Conservation (phyloP, 2,888 invertebrate genomes). For the Corythucha ciliata region DNA sequence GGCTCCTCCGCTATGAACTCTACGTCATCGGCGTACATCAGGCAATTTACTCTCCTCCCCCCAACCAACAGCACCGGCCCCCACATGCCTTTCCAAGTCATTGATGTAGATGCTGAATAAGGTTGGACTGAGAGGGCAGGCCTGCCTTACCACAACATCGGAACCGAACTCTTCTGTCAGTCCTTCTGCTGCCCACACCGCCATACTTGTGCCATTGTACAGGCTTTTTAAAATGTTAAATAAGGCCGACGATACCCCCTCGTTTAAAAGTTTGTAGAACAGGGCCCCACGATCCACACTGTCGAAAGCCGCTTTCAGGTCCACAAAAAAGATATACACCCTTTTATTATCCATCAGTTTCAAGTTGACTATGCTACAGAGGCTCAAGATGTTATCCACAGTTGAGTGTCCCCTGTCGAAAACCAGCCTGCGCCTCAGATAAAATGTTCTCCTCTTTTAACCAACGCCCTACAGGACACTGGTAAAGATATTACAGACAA, state of each 20-base stretch:
- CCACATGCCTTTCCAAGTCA: neutral
- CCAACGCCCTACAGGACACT: slow-evolving; percentile 5
- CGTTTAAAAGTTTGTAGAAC: slow-evolving; percentile 4
- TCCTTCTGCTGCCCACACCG: slow-evolving; percentile 8
- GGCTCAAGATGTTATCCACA: slow-evolving; percentile 9
- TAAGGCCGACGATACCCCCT: slow-evolving; percentile 7
- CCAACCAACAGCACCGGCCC: slow-evolving; percentile 20
- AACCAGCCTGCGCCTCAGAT: slow-evolving; percentile 17
- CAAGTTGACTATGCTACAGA: slow-evolving; percentile 6
- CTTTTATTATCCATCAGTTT: neutral
- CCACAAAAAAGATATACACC: slow-evolving; percentile 13
- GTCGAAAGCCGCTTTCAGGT: slow-evolving; percentile 19
- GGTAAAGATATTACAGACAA: slow-evolving; percentile 18
- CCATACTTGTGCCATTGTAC: slow-evolving; percentile 7
- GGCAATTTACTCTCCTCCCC: slow-evolving; percentile 18
- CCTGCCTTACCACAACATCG: slow-evolving; percentile 6
- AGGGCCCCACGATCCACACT: slow-evolving; percentile 11
- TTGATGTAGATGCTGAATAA: slow-evolving; percentile 11
- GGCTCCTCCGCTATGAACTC: slow-evolving; percentile 25
- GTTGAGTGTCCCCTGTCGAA: slow-evolving; percentile 16
- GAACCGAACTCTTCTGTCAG: too few species aligned
- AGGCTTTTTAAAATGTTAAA: neutral
- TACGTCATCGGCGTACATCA: slow-evolving; percentile 31
- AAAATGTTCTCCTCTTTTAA: slow-evolving; percentile 8
- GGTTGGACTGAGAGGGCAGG: neutral